Percentiles rank a stretch among this genome's conserved stretches.
Evolutionary conservation across 2,113 vertebrate genomes (phyloP).

Genomic region (Mus spicilegus): DNA sequence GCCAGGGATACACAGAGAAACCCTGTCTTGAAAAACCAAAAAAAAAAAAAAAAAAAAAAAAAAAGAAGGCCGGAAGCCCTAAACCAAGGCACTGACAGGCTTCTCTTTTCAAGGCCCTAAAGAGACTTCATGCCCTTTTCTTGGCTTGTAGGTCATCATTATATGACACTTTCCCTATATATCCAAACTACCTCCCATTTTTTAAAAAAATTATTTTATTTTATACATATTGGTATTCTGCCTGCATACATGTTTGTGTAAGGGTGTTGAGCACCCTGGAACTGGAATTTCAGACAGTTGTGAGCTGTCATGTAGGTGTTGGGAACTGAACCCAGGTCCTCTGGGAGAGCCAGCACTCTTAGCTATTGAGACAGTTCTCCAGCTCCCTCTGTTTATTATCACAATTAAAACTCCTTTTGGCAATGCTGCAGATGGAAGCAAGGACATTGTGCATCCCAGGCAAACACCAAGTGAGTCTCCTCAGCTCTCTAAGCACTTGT

Average conservation of each 20-base stretch:
- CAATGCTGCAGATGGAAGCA: too few relatives aligned
- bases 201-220: neutral
- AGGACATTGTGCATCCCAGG: neutral
- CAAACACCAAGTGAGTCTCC: neutral
- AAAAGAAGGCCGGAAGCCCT: neutral
- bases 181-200: constrained; percentile 1
- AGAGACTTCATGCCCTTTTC: neutral
- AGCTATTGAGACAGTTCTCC: neutral
- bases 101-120: neutral
- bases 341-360: neutral
- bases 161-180: neutral
- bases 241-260: too few relatives aligned
- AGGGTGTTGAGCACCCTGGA: too few relatives aligned
- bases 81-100: neutral
- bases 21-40: neutral
- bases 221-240: neutral
- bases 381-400: neutral
- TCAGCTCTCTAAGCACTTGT: neutral
- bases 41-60: neutral
- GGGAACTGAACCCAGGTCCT: neutral
- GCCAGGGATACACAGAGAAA: neutral
- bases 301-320: neutral
- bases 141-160: neutral
- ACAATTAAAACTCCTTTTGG: too few relatives aligned
- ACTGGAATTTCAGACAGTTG: neutral